phyloP scores from a whole-genome alignment of 2,113 vertebrate species.

The Nerophis lumbriciformis region DNA sequence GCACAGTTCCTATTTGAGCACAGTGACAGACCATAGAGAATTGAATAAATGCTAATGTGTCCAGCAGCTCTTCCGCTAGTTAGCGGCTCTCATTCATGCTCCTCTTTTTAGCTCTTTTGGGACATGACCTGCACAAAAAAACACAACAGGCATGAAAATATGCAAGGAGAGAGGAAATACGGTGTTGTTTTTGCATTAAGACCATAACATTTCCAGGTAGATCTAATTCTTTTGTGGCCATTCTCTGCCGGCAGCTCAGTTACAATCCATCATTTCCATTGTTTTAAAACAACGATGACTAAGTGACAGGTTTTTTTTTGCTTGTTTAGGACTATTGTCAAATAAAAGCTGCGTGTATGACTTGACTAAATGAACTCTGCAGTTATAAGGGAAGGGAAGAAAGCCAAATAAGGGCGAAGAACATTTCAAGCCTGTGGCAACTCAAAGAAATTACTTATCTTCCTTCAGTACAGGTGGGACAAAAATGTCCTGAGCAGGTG shows the following conservation, averaged over 20 bases:
- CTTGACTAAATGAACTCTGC: slow-evolving; percentile 14
- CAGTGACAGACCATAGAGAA: slow-evolving; percentile 31
- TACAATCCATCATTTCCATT: neutral
- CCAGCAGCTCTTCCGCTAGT: slow-evolving; percentile 34
- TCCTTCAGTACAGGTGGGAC: slow-evolving; percentile 25
- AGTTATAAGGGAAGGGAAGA: slow-evolving; percentile 8
- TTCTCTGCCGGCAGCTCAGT: neutral
- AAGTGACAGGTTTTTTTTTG: neutral
- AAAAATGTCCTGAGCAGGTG: slow-evolving; percentile 20
- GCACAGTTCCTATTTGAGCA: slow-evolving; percentile 43
- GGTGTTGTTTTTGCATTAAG: neutral
- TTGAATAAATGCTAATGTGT: slow-evolving; percentile 56
- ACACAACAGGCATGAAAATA: slow-evolving; percentile 39
- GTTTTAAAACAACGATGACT: neutral
- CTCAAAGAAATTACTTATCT: slow-evolving; percentile 28
- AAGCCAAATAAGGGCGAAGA: slow-evolving; percentile 18
- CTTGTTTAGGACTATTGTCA: slow-evolving; percentile 1
- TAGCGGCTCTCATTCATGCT: slow-evolving; percentile 25
- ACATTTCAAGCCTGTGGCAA: slow-evolving; percentile 22
- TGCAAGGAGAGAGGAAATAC: slow-evolving; percentile 3
- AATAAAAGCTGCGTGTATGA: slow-evolving; percentile 11
- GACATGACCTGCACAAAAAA: slow-evolving; percentile 44
- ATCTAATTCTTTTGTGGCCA: neutral
- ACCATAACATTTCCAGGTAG: neutral
- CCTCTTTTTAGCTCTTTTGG: slow-evolving; percentile 19